Base-by-base conservation (phyloP, 2,888 invertebrate species). In the Aporophyla nigra region DNA sequence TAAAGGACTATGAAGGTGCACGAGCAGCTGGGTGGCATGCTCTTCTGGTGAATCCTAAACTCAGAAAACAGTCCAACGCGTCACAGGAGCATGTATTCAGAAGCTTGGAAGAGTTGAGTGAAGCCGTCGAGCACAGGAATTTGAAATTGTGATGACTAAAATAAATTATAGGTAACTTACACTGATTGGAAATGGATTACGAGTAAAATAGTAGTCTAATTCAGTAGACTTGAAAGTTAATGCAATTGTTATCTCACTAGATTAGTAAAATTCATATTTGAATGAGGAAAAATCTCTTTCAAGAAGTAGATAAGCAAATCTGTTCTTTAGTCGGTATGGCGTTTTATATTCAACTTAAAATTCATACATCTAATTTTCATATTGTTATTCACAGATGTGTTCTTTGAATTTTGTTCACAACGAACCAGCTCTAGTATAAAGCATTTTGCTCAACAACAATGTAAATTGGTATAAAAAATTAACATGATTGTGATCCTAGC, bases 1-100 rank as follows among this genome's bases (percentile, higher is more conserved):
- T 97, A 51, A 97, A 98, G 54, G 99, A 99, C 94, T 99, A 98
- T 92, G 86, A 97, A 40, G 99, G 98, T 3, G 99, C 99, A 0
- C 97, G 92, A 86, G 95, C 96, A 40, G 97, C 98, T 5, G 98
- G 98, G 2, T 99, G 99, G 99, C 97, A 98, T 91, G 97, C 98
- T 0, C 87, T 96, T 49, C 88, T 96, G 12, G 79, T 97, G 27
- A 88, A 88, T 21, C 61, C 87, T 19, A 78, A 90, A 16, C 70
- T 75, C 7, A 54, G 5, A 14, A 67, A 82, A 67, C 88, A 90
- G 78, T 88, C 79, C 82, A 88, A 87, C 77, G 86, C 90, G 82
- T 82, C 85, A 71, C 82, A 69, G 9, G 82, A 90, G 10, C 92
- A 94, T 91, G 88, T 94, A 82, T 96, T 92, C 88, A 88, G 83